Conservation (phyloP, 2,113 vertebrate species). For the Hydrolagus affinis region DNA sequence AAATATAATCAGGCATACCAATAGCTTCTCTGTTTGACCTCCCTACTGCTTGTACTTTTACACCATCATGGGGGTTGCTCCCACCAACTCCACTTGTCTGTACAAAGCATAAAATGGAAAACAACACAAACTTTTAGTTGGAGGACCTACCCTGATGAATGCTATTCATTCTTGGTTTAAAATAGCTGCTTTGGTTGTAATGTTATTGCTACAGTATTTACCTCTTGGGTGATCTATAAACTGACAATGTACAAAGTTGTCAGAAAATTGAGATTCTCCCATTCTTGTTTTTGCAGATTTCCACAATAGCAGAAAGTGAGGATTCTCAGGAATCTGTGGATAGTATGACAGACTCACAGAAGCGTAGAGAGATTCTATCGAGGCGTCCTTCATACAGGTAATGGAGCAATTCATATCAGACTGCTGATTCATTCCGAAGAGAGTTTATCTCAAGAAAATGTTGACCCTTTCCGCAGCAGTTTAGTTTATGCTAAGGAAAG, state of each 20-base stretch:
- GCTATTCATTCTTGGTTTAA: no score
- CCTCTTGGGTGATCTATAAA: not conserved
- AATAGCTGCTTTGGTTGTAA: no score
- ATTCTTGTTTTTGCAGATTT: slow-evolving; percentile 69
- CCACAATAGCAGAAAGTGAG: slow-evolving; percentile 92
- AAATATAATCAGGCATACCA: no score
- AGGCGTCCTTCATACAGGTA: slow-evolving; percentile 94
- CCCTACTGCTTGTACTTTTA: no score
- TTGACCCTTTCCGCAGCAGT: not conserved
- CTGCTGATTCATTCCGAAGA: no score
- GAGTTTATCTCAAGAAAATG: not conserved
- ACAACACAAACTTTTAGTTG: no score
- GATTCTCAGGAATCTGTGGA: slow-evolving; percentile 98
- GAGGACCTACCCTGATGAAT: no score
- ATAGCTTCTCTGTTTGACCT: no score
- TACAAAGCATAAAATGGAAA: no score
- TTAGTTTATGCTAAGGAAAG: not conserved
- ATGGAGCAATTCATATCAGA: slow-evolving; percentile 12
- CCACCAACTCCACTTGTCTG: no score
- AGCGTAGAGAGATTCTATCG: slow-evolving; percentile 94
- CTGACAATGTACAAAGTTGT: not conserved
- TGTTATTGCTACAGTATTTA: not conserved
- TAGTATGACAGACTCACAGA: slow-evolving; percentile 92
- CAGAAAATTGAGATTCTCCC: not conserved
- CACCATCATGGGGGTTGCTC: no score